Evolutionary conservation across 2,888 invertebrate genomes (phyloP).

Genomic region (Rotaria magnacalcarata): DNA sequence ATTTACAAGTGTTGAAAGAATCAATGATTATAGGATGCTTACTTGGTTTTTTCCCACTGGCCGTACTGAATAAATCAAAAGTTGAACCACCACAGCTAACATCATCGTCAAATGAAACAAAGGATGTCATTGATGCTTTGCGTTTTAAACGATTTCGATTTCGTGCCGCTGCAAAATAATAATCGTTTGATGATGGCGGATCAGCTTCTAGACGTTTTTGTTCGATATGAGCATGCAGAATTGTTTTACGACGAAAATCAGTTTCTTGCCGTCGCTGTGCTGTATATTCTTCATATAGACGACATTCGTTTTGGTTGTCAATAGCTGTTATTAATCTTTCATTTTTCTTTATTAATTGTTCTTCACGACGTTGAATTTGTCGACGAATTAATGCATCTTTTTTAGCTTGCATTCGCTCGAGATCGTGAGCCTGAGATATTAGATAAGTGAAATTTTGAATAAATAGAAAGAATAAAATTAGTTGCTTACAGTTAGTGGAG

Average conservation of each 20-base stretch:
- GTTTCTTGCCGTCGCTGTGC: not conserved
- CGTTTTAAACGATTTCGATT: not conserved
- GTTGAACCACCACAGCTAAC: slow-evolving; percentile 8
- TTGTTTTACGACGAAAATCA: not conserved
- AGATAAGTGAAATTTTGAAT: no score
- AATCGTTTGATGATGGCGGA: not conserved
- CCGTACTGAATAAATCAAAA: not conserved
- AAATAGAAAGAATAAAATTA: no score
- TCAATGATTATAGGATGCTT: not conserved
- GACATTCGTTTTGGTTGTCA: slow-evolving; percentile 7
- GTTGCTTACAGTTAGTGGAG: not conserved
- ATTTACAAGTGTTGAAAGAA: no score
- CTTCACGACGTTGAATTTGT: slow-evolving; percentile 26
- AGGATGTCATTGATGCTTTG: not conserved
- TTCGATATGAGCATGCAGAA: slow-evolving; percentile 14
- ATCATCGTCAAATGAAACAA: not conserved
- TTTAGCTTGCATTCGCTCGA: not conserved
- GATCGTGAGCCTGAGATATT: not conserved
- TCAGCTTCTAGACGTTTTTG: slow-evolving; percentile 35
- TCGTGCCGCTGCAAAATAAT: not conserved
- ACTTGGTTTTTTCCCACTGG: not conserved
- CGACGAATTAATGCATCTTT: slow-evolving; percentile 23
- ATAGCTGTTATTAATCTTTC: not conserved
- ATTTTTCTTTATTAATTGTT: not conserved
- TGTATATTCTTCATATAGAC: not conserved